Evolutionary conservation across 2,797 vertebrate genomes (phyloP), one percentile per base, ranked within the genome.

Genomic region (Coccyzus lansbergi): DNA sequence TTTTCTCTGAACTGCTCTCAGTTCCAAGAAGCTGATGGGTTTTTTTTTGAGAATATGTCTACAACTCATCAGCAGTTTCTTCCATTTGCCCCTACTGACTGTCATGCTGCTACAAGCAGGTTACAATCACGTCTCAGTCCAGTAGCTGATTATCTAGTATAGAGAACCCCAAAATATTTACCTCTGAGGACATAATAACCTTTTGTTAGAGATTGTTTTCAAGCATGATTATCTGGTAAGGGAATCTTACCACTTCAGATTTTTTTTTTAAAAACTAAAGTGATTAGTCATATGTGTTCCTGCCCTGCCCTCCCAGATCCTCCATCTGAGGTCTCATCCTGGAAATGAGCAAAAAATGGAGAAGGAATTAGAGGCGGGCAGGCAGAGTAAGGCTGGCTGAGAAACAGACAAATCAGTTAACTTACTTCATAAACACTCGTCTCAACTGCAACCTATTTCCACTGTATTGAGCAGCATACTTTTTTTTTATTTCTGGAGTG

Each of bases 141-240:
- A 86, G 25, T 48, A 42, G 70, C 56, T 94, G 85, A 92, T 87
- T 88, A 84, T 80, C 49, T 46, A 68, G 29, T 25, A 40, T 38
- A 87, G 74, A 85, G 58, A 75, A 86, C 92, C 36, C 5, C 3
- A 19, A 83, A 92, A 83, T 21, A 85, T 88, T 85, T 78, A 78
- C 58, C n/a, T 87, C 40, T 89, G 14, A 48, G 26, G 58, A n/a
- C 26, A 91, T 62, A 96, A 83, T 64, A 49, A 4, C 8, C 49
- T 87, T 86, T 81, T 94, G 84, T 93, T 83, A 93, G 46, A 87
- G 92, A 85, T 93, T 68, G 29, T 85, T 94, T 87, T 70, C 86
- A 80, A 70, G 78, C 26, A 60, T 36, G 67, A 56, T 76, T 82
- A 63, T 86, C 70, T 88, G 76, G 29, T 70, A 84, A 84, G 17